Conservation (phyloP, 92 coral and sea anemone species). For the Palythoa heliodiscus region DNA sequence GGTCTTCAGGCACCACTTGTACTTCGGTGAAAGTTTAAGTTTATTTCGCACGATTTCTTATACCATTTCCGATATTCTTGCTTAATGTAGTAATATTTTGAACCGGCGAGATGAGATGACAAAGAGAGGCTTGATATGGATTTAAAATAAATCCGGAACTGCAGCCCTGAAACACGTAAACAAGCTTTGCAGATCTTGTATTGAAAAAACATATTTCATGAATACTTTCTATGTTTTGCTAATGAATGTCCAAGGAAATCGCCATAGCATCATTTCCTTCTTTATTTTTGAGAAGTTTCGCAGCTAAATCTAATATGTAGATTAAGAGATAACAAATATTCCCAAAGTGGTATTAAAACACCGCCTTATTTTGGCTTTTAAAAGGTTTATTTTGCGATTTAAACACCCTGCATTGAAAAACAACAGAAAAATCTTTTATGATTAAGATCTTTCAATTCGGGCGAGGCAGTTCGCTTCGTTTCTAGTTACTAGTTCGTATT, state of each 20-base stretch:
- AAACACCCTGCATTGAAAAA: background rate
- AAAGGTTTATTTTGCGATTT: background rate
- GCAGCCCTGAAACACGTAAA: background rate
- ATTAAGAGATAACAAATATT: background rate
- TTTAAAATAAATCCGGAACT: too few species aligned
- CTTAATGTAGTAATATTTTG: background rate
- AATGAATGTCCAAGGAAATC: background rate
- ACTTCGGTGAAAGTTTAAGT: background rate
- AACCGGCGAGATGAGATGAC: background rate
- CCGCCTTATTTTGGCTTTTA: background rate
- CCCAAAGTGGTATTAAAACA: background rate
- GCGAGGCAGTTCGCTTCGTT: background rate
- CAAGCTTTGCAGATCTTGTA: background rate
- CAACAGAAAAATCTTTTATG: background rate
- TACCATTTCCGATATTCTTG: background rate
- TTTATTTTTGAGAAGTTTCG: background rate
- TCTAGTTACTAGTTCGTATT: background rate
- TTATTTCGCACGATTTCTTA: background rate
- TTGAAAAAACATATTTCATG: background rate
- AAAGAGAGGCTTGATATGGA: background rate
- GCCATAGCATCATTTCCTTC: background rate
- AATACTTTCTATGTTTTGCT: background rate
- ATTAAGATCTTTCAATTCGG: background rate
- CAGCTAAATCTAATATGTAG: background rate
- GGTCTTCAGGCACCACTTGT: background rate